Percentiles rank a stretch among this genome's conserved stretches.
These are phyloP conservation scores for human (Homo sapiens) DNA, from an alignment of 2,113 vertebrate genomes.

Conservation along the genomic window GRCh38 chr4:70513001-70513500, in stretches of 20 bases:
- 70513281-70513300: neutral
- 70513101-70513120: neutral
- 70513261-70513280: neutral
- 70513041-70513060: neutral
- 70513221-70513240: neutral
- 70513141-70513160: constrained; percentile 12
- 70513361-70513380: neutral
- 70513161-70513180: neutral
- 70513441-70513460: neutral
- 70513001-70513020: neutral
- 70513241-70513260: neutral
- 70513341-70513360: neutral
- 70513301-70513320: neutral
- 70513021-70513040: neutral
- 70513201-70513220: neutral
- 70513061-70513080: neutral
- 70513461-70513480: neutral
- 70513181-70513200: neutral
- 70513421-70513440: neutral
- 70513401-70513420: neutral
- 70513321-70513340: neutral
- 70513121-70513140: neutral
- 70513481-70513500: neutral
- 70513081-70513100: neutral
- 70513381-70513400: neutral